Evolutionary conservation across 1,140 invertebrate genomes (phyloP).

Genomic region (Heliothis virescens): DNA sequence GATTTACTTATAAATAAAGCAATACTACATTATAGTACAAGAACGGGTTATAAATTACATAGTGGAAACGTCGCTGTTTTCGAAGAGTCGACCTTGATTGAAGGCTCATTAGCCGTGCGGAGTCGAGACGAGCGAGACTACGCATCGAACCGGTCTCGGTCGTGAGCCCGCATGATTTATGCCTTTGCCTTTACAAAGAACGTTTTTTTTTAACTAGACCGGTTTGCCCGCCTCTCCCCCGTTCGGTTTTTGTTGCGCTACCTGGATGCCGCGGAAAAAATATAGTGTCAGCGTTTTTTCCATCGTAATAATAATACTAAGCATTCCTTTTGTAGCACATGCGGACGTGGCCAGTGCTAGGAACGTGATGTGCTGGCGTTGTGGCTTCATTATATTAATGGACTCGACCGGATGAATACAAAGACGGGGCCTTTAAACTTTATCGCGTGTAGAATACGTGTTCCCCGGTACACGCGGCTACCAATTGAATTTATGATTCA

Average conservation of each 20-base stretch:
- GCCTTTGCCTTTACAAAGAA: conserved; percentile 74
- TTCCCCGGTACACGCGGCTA: conserved; percentile 64
- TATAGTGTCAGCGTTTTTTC: conserved; percentile 80
- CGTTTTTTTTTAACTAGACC: conserved; percentile 74
- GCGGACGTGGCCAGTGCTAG: conserved; percentile 76
- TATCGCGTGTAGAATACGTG: conserved; percentile 62
- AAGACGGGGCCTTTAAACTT: conserved; percentile 80
- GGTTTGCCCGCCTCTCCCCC: conserved; percentile 72
- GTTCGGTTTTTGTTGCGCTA: conserved; percentile 78
- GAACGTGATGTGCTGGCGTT: conserved; percentile 78
- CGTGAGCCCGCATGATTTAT: conserved; percentile 83
- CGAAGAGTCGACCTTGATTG: conserved; percentile 81
- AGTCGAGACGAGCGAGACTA: conserved; percentile 67
- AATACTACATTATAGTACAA: conserved; percentile 34
- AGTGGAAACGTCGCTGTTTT: conserved; percentile 56
- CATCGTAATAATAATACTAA: conserved; percentile 83
- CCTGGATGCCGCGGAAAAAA: conserved; percentile 78
- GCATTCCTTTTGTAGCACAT: conserved; percentile 83
- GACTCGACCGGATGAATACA: conserved; percentile 80
- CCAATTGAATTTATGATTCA: conserved; percentile 69
- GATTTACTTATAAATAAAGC: conserved; percentile 2
- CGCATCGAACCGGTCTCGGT: conserved; percentile 74
- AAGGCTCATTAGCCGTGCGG: conserved; percentile 79
- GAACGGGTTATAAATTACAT: conserved; percentile 63
- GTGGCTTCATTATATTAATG: conserved; percentile 85